Base-by-base conservation (phyloP, 53 echinoderm and acorn worm genomes). In the Zoroaster sp. region DNA sequence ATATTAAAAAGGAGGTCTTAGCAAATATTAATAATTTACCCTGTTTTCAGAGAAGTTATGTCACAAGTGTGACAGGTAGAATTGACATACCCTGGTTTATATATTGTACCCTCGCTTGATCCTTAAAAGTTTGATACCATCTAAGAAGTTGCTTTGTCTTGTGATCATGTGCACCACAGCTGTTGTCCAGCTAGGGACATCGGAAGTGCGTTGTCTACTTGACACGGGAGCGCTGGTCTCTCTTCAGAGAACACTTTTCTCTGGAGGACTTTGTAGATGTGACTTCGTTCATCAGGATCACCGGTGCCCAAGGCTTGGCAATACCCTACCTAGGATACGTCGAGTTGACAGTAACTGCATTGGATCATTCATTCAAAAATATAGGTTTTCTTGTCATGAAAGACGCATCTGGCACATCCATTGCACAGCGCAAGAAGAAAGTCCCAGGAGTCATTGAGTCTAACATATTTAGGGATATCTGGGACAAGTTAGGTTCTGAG, bases 211-310 rank as follows among this genome's bases (percentile, higher is more conserved):
- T 12, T 92, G 92, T 75, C 75, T 92, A 44, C 71, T 92, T 18
- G 92, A 92, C 74, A 92, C 92, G 15, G 92, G 92, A 33, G 92
- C 88, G 28, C 88, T 88, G 65, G 92, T 92, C 66, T 23, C 85
- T 89, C 71, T 89, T 75, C 89, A 85, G 52, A 21, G 34, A 83
- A 15, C 69, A 93, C 69, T 79, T 93, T 35, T 59, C 93, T 42
- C 40, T 79, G n/a, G 43, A 36, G 15, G 86, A 93, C 33, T 28
- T 77, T 12, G 76, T 75, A 46, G 89, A 93, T 77, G 71, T 92
- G 28, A 71, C 89, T 7, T 25, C 93, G n/a, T 77, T 85, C 78
- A 41, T 93, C 52, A 82, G 75, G 37, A 90, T 93, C 11, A 90
- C 93, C 65, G 86, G 75, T n/a, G 67, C 87, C 4, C 77, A 91